phyloP scores from a whole-genome alignment of 2,113 vertebrate genomes.

The Rhinichthys klamathensis region DNA sequence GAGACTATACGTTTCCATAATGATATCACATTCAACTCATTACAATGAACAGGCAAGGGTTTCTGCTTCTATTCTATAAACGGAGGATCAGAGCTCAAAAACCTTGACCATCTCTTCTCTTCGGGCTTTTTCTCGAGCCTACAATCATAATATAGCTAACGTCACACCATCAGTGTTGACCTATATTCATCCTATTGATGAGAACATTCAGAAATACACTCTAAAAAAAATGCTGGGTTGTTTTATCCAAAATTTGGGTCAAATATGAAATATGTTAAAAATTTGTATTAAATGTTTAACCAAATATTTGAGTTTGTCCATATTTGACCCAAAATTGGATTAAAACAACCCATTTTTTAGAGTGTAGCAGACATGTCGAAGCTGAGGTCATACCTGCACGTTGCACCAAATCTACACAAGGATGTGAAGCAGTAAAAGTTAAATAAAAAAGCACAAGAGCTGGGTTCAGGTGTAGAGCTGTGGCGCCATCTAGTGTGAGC shows the following conservation, averaged over 20 bases:
- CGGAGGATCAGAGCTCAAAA: neutral
- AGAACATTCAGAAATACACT: neutral
- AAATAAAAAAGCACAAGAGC: neutral
- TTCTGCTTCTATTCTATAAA: neutral
- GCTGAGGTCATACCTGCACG: neutral
- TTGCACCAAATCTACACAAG: neutral
- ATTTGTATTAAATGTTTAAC: no score
- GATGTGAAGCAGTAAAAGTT: constrained; percentile 20
- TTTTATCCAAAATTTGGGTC: no score
- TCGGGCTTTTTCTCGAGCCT: neutral
- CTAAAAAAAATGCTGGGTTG: no score
- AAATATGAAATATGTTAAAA: no score
- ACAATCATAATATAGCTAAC: neutral
- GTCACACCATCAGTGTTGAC: neutral
- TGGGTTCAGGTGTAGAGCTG: constrained; percentile 31
- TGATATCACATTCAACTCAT: neutral
- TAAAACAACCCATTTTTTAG: no score
- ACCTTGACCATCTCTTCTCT: neutral
- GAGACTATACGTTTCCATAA: neutral
- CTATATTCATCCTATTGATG: neutral
- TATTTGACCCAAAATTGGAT: no score
- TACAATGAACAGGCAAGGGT: neutral
- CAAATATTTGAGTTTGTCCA: no score
- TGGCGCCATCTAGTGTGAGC: constrained; percentile 56
- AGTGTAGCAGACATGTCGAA: neutral